phyloP scores from a whole-genome alignment of 2,888 invertebrate species.

The Horisme vitalbata region DNA sequence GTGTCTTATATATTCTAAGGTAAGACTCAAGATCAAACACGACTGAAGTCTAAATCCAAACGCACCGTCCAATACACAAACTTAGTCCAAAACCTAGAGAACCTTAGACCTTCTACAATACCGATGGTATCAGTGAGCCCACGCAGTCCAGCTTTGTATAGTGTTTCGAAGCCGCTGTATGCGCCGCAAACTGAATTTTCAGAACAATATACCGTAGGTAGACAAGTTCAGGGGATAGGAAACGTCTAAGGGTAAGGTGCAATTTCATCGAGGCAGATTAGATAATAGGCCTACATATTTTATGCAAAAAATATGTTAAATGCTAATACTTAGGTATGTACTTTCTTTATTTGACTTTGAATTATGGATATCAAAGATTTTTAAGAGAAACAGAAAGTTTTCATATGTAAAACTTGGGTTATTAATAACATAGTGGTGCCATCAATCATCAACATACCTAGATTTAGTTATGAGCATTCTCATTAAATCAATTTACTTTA shows the following conservation, averaged over 20 bases:
- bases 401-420: no score
- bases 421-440: no score
- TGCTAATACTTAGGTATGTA: no score
- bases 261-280: not conserved
- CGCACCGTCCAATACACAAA: constrained; percentile 35
- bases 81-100: constrained; percentile 32
- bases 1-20: no score
- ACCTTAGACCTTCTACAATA: constrained; percentile 38
- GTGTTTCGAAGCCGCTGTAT: not conserved
- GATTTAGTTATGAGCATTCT: no score
- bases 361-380: no score
- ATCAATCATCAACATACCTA: no score
- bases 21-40: no score
- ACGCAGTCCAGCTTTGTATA: constrained; percentile 37
- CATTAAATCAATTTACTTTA: no score
- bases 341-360: no score
- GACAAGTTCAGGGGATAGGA: not conserved
- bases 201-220: not conserved
- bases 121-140: constrained; percentile 44
- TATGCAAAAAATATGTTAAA: no score
- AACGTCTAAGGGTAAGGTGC: not conserved
- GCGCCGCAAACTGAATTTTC: constrained; percentile 2
- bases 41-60: not conserved
- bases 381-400: no score
- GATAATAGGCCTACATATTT: not conserved